Percentiles rank a stretch among this genome's conserved stretches.
Evolutionary conservation across 1,140 invertebrate genomes (phyloP).

Genomic region (Drosophila kohkoa): DNA sequence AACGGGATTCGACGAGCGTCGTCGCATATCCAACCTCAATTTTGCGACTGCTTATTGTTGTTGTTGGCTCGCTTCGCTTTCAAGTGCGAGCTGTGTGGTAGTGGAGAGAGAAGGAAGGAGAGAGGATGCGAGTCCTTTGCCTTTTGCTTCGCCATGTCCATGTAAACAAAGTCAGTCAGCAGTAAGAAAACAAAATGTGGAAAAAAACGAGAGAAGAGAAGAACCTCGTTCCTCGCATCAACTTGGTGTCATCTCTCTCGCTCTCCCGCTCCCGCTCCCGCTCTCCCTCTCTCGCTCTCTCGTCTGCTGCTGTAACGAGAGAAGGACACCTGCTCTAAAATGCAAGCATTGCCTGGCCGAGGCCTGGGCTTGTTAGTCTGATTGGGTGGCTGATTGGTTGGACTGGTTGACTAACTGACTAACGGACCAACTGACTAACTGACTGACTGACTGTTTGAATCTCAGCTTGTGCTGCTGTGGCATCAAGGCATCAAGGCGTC

Average conservation of each 20-base stretch:
- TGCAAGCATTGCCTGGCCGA: slow-evolving; percentile 60
- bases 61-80: slow-evolving; percentile 26
- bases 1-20: slow-evolving; percentile 58
- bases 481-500: slow-evolving; percentile 50
- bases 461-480: slow-evolving; percentile 37
- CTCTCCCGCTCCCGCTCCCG: neutral
- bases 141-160: slow-evolving; percentile 52
- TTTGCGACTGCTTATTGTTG: slow-evolving; percentile 49
- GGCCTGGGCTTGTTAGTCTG: slow-evolving; percentile 71
- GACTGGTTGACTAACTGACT: slow-evolving; percentile 45
- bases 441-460: slow-evolving; percentile 46
- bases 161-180: slow-evolving; percentile 74
- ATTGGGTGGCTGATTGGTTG: slow-evolving; percentile 78
- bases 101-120: neutral
- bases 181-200: slow-evolving; percentile 78
- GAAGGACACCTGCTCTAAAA: slow-evolving; percentile 72
- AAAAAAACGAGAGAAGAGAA: slow-evolving; percentile 22
- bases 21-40: slow-evolving; percentile 74
- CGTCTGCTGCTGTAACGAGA: slow-evolving; percentile 25
- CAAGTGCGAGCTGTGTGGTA: slow-evolving; percentile 9
- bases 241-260: neutral
- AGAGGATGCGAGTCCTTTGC: slow-evolving; percentile 8
- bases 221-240: slow-evolving; percentile 12
- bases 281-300: slow-evolving; percentile 1
- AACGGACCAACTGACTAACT: slow-evolving; percentile 12